Conservation (phyloP, 2,888 invertebrate genomes). For the Caenorhabditis virilis region DNA sequence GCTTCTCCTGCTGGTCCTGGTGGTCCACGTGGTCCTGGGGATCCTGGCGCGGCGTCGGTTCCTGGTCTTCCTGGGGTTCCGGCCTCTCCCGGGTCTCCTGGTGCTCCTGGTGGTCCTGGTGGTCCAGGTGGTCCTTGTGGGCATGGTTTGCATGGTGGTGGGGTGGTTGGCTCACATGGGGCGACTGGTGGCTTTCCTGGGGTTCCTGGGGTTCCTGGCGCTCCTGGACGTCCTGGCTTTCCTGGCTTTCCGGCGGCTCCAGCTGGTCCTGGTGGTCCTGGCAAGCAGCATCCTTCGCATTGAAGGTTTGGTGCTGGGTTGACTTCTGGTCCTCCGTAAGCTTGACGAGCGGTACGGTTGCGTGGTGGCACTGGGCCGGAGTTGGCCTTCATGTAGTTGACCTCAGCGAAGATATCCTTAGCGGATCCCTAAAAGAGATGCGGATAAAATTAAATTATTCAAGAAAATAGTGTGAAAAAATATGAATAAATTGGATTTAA, state of each 20-base stretch:
- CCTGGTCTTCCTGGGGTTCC: slow-evolving; percentile 59
- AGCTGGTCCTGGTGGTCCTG: slow-evolving; percentile 65
- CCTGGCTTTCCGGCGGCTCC: slow-evolving; percentile 65
- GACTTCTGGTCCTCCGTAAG: slow-evolving; percentile 63
- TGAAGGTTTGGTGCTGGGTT: slow-evolving; percentile 57
- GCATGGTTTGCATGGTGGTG: slow-evolving; percentile 65
- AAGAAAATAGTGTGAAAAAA: slow-evolving; percentile 5
- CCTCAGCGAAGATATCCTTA: slow-evolving; percentile 68
- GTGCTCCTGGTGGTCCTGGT: slow-evolving; percentile 55
- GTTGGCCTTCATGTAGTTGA: slow-evolving; percentile 67
- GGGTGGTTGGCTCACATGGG: slow-evolving; percentile 67
- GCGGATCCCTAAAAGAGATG: slow-evolving; percentile 62
- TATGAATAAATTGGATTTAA: slow-evolving; percentile 1
- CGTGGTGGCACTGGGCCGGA: slow-evolving; percentile 48
- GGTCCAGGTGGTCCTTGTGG: slow-evolving; percentile 59
- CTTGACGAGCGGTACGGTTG: slow-evolving; percentile 68
- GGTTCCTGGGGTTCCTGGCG: slow-evolving; percentile 53
- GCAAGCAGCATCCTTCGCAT: slow-evolving; percentile 59
- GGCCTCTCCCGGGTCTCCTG: slow-evolving; percentile 58
- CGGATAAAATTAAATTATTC: too few species aligned
- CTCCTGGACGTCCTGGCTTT: slow-evolving; percentile 57
- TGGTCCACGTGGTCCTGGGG: slow-evolving; percentile 56
- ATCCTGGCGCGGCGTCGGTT: slow-evolving; percentile 55
- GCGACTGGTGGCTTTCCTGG: slow-evolving; percentile 64
- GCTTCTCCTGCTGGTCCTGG: slow-evolving; percentile 58